Conservation (phyloP, 2,888 invertebrate genomes). For the Podabrus alpinus region DNA sequence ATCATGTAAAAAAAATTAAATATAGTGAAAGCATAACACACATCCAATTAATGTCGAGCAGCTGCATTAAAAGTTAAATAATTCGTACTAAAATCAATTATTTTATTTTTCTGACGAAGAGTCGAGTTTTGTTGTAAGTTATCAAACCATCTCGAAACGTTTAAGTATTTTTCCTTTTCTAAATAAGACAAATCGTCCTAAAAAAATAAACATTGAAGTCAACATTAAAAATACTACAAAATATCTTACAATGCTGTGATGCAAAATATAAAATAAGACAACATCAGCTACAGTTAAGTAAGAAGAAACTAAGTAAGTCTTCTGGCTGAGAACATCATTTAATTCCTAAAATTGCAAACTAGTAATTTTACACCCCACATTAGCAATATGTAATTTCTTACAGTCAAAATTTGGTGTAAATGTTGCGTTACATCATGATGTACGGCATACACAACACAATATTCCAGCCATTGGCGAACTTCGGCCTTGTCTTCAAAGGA, state of each 20-base stretch:
- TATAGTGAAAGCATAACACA: neutral
- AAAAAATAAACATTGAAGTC: slow-evolving; percentile 47
- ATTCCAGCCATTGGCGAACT: slow-evolving; percentile 52
- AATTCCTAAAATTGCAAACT: slow-evolving; percentile 57
- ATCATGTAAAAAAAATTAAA: neutral
- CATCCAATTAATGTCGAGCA: slow-evolving; percentile 37
- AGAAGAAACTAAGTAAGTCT: slow-evolving; percentile 64
- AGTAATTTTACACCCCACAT: neutral
- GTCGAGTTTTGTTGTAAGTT: slow-evolving; percentile 72
- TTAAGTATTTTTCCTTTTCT: slow-evolving; percentile 70
- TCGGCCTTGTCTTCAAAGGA: slow-evolving; percentile 41
- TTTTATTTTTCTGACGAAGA: slow-evolving; percentile 60
- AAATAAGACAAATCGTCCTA: slow-evolving; percentile 66
- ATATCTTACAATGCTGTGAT: slow-evolving; percentile 68
- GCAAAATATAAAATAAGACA: slow-evolving; percentile 69
- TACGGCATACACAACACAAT: slow-evolving; percentile 44
- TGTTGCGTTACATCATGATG: slow-evolving; percentile 21
- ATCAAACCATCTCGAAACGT: slow-evolving; percentile 78
- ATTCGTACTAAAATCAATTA: slow-evolving; percentile 57
- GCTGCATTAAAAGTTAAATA: slow-evolving; percentile 46
- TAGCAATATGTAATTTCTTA: slow-evolving; percentile 27
- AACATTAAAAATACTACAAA: slow-evolving; percentile 14
- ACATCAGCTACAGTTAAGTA: slow-evolving; percentile 69
- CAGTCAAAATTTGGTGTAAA: slow-evolving; percentile 41
- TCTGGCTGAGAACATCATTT: slow-evolving; percentile 58